Evolutionary conservation across 2,888 invertebrate species (phyloP), one percentile per base, ranked within the genome.

Genomic region (Saturnia japonica): DNA sequence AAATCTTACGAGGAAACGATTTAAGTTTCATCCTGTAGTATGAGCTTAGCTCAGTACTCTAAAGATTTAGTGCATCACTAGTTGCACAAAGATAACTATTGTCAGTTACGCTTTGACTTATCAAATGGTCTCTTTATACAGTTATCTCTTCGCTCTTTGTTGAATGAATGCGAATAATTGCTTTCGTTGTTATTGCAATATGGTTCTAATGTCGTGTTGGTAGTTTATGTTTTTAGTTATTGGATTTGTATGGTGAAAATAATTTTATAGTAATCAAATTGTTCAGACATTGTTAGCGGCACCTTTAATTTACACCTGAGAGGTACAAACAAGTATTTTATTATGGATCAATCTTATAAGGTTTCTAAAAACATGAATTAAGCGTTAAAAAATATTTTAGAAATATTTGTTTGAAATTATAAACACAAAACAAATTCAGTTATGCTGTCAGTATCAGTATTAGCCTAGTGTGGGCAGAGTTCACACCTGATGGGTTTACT

Each of bases 61-160:
- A 82, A 88, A 89, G 88, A 91, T 92, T 92, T 88, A 89, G 87
- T 86, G 87, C 90, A 88, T 91, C 90, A 92, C 91, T 90, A 91
- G 88, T 91, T 89, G 86, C 88, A 82, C 86, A 82, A 82, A 86
- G 87, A 90, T 90, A 90, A 88, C 90, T 88, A 89, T 89, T 88
- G 82, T 86, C 86, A 82, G 86, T 84, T 83, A 84, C 83, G 86
- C 83, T 88, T 82, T 87, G 88, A 91, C 89, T 90, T 91, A 91
- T 89, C 88, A 91, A 90, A 91, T 88, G 84, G 87, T 88, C 85
- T 86, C 87, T 90, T 88, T 89, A 88, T 89, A 85, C 82, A 80
- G 78, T 77, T 73, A 75, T 77, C 76, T 81, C 77, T 80, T 78
- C 74, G 78, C 79, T 77, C 89, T 90, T 87, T 90, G 90, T 91